These are phyloP conservation scores for Volucella inflata DNA, from an alignment of 2,888 invertebrate genomes.

Conservation along the genomic window DNA sequence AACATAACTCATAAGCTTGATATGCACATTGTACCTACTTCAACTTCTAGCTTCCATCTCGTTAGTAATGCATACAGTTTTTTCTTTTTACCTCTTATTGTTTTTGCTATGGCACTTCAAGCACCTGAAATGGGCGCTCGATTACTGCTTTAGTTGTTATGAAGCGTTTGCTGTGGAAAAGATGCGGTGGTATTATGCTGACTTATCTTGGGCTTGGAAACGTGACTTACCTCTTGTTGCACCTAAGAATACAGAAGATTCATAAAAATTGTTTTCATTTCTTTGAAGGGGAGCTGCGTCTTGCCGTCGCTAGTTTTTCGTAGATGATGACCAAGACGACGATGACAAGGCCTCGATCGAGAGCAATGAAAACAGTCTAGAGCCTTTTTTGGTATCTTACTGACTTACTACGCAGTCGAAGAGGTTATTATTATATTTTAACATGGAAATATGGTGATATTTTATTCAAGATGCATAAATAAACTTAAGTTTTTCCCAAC, in stretches of 20 bases:
- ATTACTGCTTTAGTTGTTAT: conserved; percentile 55
- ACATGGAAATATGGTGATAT: conserved; percentile 51
- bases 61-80: conserved; percentile 63
- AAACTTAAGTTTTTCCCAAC: conserved; percentile 49
- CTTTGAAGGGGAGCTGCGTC: conserved; percentile 33
- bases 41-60: conserved; percentile 44
- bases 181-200: conserved; percentile 19
- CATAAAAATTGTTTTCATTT: conserved; percentile 48
- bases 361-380: conserved; percentile 61
- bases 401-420: conserved; percentile 34
- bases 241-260: conserved; percentile 16
- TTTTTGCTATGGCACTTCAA: conserved; percentile 68
- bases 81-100: conserved; percentile 41
- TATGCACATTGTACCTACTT: conserved; percentile 39
- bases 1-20: conserved; percentile 55
- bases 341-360: conserved; percentile 44
- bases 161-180: conserved; percentile 23
- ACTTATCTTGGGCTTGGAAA: conserved; percentile 42
- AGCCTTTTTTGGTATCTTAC: conserved; percentile 68
- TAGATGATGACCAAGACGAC: conserved; percentile 27
- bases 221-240: conserved; percentile 69
- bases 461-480: conserved; percentile 66
- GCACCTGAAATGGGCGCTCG: conserved; percentile 69
- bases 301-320: background rate
- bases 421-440: conserved; percentile 21